Conservation (phyloP, 2,888 invertebrate genomes). For the Neria commutata region DNA sequence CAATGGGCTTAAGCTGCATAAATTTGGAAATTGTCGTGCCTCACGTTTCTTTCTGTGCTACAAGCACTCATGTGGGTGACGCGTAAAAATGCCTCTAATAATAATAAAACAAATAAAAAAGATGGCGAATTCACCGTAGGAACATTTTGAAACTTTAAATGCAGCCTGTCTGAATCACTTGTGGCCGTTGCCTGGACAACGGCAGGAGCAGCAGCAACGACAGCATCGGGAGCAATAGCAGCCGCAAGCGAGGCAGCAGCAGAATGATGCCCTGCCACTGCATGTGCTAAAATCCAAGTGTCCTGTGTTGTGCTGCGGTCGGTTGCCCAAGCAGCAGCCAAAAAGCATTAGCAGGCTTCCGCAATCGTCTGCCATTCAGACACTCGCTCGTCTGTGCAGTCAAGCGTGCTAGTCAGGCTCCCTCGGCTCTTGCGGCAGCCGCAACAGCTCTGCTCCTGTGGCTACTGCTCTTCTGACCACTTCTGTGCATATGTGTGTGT, state of each 20-base stretch:
- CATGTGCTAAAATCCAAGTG: constrained; percentile 2
- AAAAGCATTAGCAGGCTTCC: constrained; percentile 39
- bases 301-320: constrained; percentile 4
- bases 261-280: neutral
- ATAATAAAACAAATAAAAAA: no score
- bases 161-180: neutral
- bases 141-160: no score
- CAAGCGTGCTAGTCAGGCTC: neutral
- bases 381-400: neutral
- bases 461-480: constrained; percentile 10
- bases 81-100: no score
- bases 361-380: neutral
- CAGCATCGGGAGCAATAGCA: no score
- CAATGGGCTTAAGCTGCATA: no score
- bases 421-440: neutral
- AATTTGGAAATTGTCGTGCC: no score
- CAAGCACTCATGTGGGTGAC: no score
- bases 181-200: neutral
- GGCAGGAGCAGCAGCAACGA: neutral
- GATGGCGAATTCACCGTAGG: no score
- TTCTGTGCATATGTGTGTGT: constrained; percentile 23
- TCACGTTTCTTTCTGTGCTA: no score
- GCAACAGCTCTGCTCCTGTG: no score
- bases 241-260: no score
- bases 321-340: constrained; percentile 31